Percentiles rank a stretch among this genome's conserved stretches.
Conservation (phyloP, 2,888 invertebrate species). For the Amaurobius ferox region DNA sequence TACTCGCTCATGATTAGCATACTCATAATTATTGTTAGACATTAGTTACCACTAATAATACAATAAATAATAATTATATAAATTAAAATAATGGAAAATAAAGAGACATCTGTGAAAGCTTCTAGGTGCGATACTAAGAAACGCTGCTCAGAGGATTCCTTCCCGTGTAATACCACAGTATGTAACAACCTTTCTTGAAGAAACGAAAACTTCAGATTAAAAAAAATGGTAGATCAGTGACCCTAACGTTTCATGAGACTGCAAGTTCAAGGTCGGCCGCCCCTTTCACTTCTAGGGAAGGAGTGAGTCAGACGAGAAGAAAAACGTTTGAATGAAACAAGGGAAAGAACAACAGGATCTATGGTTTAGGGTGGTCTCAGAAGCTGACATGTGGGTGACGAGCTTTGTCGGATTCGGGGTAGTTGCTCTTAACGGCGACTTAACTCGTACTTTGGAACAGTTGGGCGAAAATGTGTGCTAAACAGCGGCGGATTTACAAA, state of each 20-base stretch:
- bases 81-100: too few relatives aligned
- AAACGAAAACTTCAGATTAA: background rate
- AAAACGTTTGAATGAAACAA: background rate
- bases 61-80: too few relatives aligned
- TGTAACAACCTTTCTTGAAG: too few relatives aligned
- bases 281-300: background rate
- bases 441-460: too few relatives aligned
- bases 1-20: too few relatives aligned
- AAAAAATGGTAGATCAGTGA: background rate
- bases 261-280: background rate
- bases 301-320: background rate
- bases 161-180: too few relatives aligned
- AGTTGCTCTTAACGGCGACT: too few relatives aligned
- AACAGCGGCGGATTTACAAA: too few relatives aligned
- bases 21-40: too few relatives aligned
- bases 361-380: constrained; percentile 7
- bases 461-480: too few relatives aligned
- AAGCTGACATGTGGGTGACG: background rate
- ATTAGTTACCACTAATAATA: too few relatives aligned
- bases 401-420: background rate
- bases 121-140: background rate
- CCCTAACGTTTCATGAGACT: background rate
- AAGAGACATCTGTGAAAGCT: background rate
- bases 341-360: background rate
- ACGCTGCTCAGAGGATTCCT: background rate